Conservation (phyloP, 2,888 invertebrate species). For the Philaethria dido region DNA sequence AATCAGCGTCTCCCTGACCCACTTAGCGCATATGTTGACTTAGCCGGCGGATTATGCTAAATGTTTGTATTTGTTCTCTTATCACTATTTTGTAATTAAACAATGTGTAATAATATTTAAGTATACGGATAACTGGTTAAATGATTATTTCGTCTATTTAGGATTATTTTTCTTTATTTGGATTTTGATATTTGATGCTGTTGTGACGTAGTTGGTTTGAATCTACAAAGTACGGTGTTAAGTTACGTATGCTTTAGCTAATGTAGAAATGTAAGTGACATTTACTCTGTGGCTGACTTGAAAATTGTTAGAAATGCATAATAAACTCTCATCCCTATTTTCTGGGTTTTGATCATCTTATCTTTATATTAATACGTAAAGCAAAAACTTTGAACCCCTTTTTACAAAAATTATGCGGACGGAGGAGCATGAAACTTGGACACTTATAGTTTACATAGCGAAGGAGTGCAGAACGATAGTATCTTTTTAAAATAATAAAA, state of each 20-base stretch:
- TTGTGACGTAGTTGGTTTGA: background rate
- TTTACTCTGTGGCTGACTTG: too few species aligned
- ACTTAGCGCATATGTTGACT: conserved; percentile 31
- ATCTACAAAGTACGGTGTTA: background rate
- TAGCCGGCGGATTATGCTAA: conserved; percentile 27
- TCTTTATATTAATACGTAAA: too few species aligned
- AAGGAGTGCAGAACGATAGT: too few species aligned
- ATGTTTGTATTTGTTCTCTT: conserved; percentile 26
- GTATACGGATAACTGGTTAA: background rate
- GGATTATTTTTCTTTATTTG: conserved; percentile 3
- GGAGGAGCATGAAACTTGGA: too few species aligned
- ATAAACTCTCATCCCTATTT: too few species aligned
- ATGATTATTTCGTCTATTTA: background rate
- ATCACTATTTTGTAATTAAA: conserved; percentile 30
- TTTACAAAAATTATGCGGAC: too few species aligned
- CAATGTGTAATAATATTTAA: conserved; percentile 18
- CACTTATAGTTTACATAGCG: too few species aligned
- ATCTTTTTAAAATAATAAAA: too few species aligned
- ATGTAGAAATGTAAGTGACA: too few species aligned
- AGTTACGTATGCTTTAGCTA: background rate
- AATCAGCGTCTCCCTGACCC: conserved; percentile 43
- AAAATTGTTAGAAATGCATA: too few species aligned
- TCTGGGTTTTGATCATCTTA: too few species aligned
- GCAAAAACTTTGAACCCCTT: too few species aligned
- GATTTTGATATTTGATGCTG: background rate